These are phyloP conservation scores for Gymnoscopelus microlampas DNA, from an alignment of 2,797 vertebrate genomes.

Conservation along the genomic window DNA sequence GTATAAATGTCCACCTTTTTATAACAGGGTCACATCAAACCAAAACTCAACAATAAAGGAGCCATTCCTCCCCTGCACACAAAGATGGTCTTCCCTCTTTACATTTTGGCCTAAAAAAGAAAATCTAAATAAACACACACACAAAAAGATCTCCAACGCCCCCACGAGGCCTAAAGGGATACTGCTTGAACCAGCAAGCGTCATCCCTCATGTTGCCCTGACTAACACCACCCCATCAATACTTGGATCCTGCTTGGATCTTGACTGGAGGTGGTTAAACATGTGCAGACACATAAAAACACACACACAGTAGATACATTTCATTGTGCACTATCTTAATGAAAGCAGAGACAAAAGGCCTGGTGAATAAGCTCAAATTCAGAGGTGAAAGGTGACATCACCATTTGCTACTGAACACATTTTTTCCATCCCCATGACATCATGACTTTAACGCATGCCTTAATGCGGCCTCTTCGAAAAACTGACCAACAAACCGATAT, in stretches of 20 bases:
- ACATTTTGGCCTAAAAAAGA: slow-evolving; percentile 48
- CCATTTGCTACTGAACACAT: slow-evolving; percentile 35
- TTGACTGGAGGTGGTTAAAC: slow-evolving; percentile 41
- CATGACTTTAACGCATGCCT: slow-evolving; percentile 59
- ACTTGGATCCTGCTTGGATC: slow-evolving; percentile 46
- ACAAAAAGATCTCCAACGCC: slow-evolving; percentile 56
- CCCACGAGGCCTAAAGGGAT: slow-evolving; percentile 53
- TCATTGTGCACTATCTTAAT: slow-evolving; percentile 18
- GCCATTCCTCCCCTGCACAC: slow-evolving; percentile 10
- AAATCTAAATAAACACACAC: background rate
- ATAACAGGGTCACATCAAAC: slow-evolving; percentile 36
- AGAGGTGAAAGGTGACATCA: slow-evolving; percentile 41
- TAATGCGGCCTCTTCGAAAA: slow-evolving; percentile 22
- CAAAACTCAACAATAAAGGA: slow-evolving; percentile 24
- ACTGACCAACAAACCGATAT: background rate
- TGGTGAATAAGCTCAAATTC: slow-evolving; percentile 7
- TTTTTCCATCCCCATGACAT: slow-evolving; percentile 4
- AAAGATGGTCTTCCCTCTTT: slow-evolving; percentile 16
- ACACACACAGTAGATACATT: slow-evolving; percentile 30
- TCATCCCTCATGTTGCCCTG: slow-evolving; percentile 41
- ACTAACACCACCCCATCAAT: slow-evolving; percentile 42
- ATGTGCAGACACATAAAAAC: slow-evolving; percentile 46
- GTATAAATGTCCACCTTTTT: slow-evolving; percentile 40
- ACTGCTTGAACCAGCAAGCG: slow-evolving; percentile 77
- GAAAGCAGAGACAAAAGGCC: slow-evolving; percentile 9